Evolutionary conservation across 2,888 invertebrate species (phyloP).

Genomic region (Pyrrhosoma nymphula): DNA sequence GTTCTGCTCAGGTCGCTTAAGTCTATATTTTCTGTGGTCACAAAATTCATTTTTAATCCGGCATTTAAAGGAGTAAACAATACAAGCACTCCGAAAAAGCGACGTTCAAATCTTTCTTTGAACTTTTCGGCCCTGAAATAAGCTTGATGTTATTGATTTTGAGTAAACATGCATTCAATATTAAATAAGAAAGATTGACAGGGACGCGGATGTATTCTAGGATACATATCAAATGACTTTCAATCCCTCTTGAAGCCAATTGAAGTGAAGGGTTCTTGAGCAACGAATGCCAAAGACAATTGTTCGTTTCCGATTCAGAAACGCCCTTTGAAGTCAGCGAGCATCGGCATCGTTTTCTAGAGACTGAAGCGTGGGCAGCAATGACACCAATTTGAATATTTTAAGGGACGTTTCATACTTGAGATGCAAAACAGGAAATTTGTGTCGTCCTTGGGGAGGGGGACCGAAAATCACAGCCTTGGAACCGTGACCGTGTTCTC

Average conservation of each 20-base stretch:
- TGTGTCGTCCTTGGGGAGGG: neutral
- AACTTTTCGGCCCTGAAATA: too few relatives aligned
- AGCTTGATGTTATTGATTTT: too few relatives aligned
- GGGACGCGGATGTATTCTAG: neutral
- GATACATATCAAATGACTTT: neutral
- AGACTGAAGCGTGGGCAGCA: conserved; percentile 40
- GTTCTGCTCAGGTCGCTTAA: too few relatives aligned
- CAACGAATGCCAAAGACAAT: neutral
- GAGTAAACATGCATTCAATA: neutral
- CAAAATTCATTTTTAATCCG: too few relatives aligned
- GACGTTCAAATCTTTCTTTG: too few relatives aligned
- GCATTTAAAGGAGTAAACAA: too few relatives aligned
- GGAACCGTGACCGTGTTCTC: neutral
- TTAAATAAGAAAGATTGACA: neutral
- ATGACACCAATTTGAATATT: conserved; percentile 39
- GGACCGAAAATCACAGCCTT: neutral
- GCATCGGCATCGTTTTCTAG: neutral
- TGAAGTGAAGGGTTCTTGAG: neutral
- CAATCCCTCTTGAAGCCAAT: neutral
- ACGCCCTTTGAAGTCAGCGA: conserved; percentile 22
- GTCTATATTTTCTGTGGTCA: too few relatives aligned
- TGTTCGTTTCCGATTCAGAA: conserved; percentile 8
- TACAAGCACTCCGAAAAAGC: too few relatives aligned
- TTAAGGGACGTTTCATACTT: neutral
- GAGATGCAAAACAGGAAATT: neutral